These are phyloP conservation scores for Scalopus aquaticus DNA, from an alignment of 2,113 vertebrate species.

Conservation along the genomic window DNA sequence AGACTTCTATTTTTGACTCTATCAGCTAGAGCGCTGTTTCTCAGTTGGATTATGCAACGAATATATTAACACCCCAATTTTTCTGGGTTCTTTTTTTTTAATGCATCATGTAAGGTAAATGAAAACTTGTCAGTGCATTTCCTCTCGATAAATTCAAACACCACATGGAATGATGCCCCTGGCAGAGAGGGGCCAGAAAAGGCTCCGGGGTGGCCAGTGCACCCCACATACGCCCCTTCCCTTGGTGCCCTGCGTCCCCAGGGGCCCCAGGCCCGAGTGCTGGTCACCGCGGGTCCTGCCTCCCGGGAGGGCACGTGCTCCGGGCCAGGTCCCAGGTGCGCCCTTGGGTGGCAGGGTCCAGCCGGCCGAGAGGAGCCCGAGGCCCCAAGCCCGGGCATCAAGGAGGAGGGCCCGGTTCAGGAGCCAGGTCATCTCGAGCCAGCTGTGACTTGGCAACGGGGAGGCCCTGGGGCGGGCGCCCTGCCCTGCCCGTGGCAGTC, in stretches of 20 bases:
- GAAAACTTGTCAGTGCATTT: not conserved
- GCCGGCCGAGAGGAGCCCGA: too few relatives aligned
- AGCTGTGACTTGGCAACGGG: too few relatives aligned
- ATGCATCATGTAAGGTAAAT: not conserved
- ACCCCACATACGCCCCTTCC: accelerated
- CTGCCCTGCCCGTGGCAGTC: too few relatives aligned
- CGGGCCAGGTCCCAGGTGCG: too few relatives aligned
- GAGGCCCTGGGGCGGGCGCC: not conserved
- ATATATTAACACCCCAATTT: not conserved
- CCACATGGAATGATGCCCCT: not conserved
- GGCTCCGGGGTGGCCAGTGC: too few relatives aligned
- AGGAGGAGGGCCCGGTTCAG: not conserved
- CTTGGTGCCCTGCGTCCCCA: accelerated
- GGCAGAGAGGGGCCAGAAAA: not conserved
- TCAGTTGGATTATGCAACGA: not conserved
- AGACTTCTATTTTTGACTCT: not conserved
- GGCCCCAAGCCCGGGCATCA: too few relatives aligned
- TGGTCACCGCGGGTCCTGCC: not conserved
- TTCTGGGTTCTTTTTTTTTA: not conserved
- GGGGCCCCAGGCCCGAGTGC: not conserved
- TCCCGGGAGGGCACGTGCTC: not conserved
- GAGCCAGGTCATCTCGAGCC: not conserved
- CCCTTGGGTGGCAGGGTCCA: too few relatives aligned
- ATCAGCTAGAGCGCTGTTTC: not conserved
- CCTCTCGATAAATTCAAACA: not conserved